Percentiles rank a stretch among this genome's conserved stretches.
Conservation (phyloP, 1,140 invertebrate genomes). For the Tribolium castaneum region DNA sequence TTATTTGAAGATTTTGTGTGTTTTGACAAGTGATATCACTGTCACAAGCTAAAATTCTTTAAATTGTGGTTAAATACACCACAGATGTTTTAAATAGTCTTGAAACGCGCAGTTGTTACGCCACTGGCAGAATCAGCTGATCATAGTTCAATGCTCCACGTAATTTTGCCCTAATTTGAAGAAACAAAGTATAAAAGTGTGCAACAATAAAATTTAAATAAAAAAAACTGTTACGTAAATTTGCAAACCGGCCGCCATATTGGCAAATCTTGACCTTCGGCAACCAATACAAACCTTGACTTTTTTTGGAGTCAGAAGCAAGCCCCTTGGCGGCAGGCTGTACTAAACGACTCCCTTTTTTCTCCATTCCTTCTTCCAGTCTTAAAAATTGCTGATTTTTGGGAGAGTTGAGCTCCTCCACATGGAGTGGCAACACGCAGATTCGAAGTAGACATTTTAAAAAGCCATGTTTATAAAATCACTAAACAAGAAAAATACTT, state of each 20-base stretch:
- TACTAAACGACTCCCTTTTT: slow-evolving; percentile 76
- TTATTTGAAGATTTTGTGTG: too few species aligned
- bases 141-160: too few species aligned
- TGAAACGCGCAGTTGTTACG: too few species aligned
- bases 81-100: too few species aligned
- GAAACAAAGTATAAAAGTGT: neutral
- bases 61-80: too few species aligned
- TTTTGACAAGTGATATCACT: too few species aligned
- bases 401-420: slow-evolving; percentile 72
- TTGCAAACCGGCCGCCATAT: slow-evolving; percentile 12
- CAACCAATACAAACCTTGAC: slow-evolving; percentile 69
- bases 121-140: too few species aligned
- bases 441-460: slow-evolving; percentile 81
- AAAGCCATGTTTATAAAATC: slow-evolving; percentile 80
- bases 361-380: slow-evolving; percentile 72
- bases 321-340: slow-evolving; percentile 72
- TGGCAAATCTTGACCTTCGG: slow-evolving; percentile 6
- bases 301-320: slow-evolving; percentile 76
- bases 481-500: slow-evolving; percentile 68
- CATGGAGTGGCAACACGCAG: slow-evolving; percentile 74
- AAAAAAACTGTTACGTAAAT: slow-evolving; percentile 27
- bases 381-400: slow-evolving; percentile 59
- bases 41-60: too few species aligned
- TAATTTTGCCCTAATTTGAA: too few species aligned
- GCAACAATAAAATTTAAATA: neutral